Base-by-base conservation (phyloP, 92 coral and sea anemone genomes). In the Parazoanthus darwini region DNA sequence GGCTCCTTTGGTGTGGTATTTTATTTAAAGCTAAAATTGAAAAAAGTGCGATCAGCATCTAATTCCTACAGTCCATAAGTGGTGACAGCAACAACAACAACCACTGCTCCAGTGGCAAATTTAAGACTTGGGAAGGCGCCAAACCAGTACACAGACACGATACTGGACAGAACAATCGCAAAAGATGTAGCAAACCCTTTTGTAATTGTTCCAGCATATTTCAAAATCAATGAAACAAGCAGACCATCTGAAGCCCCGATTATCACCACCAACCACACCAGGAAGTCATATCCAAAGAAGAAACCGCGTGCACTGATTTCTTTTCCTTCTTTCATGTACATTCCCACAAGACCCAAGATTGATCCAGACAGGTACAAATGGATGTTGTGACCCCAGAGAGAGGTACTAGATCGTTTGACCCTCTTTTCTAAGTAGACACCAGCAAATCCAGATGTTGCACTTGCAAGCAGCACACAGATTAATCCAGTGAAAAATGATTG, bases 181-280 rank as follows among this genome's bases (percentile, higher is more conserved):
- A 93, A 89, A 15, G 98, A 95, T 8, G 98, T 93, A 0, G 98
- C 98, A 93, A 95, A 95, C 67, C 98, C 98, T 81, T 95, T 95
- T 15, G 95, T 91, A 22, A 95, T 93, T 13, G 94, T 93, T 6
- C 94, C 92, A 18, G 98, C 98, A 90, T 95, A 95, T 70, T 95
- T 95, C 74, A 95, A 90, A 56, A 93, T 90, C 77, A 95, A 44
- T 9, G 98, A 94, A 26, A 95, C 94, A 76, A 93, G 84, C 8
- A 95, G 90, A 39, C 98, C 98, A 9, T 95, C 98, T 4, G 91
- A 93, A 18, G 98, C 90, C 36, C 91, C 96, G 76, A 91, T 89
- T 26, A 86, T 20, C 22, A 95, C 88, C 3, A 95, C 96, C 35
- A 91, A 51, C 90, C 93, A 91, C 10, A 95, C 96, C 1, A 95